Conservation (phyloP, 2,113 vertebrate genomes). For the Coptodon rendalli region DNA sequence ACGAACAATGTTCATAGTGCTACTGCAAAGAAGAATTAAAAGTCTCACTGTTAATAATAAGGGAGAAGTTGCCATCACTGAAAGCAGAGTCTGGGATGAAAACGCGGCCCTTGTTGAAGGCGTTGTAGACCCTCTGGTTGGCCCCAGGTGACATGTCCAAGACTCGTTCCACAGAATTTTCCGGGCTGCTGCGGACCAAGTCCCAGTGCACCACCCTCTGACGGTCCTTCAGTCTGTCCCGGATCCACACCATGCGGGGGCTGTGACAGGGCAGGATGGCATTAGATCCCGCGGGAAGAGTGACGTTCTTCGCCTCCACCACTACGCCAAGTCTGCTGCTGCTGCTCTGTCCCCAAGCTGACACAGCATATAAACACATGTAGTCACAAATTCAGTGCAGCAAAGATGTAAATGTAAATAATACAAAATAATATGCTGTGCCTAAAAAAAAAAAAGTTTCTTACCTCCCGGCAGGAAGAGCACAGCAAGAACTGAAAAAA, state of each 20-base stretch:
- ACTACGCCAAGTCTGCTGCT: conserved; percentile 63
- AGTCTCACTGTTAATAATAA: conserved; percentile 74
- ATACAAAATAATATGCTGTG: background rate
- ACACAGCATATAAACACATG: background rate
- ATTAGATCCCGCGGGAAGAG: conserved; percentile 64
- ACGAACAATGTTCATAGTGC: background rate
- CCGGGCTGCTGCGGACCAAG: conserved; percentile 67
- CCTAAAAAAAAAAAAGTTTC: background rate
- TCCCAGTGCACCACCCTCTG: conserved; percentile 97
- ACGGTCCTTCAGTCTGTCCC: conserved; percentile 84
- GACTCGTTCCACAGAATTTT: conserved; percentile 72
- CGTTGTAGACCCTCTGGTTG: conserved; percentile 82
- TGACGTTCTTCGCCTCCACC: conserved; percentile 79
- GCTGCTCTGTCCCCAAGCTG: conserved; percentile 66
- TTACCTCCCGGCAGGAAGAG: conserved; percentile 61
- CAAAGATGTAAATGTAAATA: background rate
- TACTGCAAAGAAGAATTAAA: background rate
- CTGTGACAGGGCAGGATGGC: conserved; percentile 84
- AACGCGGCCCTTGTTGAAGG: conserved; percentile 80
- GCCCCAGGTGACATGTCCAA: conserved; percentile 90
- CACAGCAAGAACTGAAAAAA: conserved; percentile 63
- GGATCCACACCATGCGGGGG: conserved; percentile 87
- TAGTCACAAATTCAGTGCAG: background rate
- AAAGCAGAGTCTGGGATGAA: conserved; percentile 79
- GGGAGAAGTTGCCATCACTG: conserved; percentile 89